Percentiles rank a stretch among this genome's conserved stretches.
These are phyloP conservation scores for Simalia tracyae DNA, from an alignment of 2,797 vertebrate genomes.

Conservation along the genomic window DNA sequence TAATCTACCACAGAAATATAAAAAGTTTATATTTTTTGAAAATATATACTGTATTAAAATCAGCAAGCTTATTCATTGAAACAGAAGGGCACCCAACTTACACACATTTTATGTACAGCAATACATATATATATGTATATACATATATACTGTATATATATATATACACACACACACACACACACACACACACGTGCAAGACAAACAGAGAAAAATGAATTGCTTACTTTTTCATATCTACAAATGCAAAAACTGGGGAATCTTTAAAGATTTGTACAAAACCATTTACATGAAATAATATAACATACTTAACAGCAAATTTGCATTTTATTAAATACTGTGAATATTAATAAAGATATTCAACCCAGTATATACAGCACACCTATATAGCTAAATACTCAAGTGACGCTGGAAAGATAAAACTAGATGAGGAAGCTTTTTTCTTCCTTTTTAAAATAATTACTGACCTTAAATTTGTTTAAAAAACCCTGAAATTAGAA, in stretches of 20 bases:
- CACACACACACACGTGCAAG: constrained; percentile 75
- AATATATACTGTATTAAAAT: constrained; percentile 86
- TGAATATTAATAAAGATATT: constrained; percentile 82
- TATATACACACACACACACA: accelerated
- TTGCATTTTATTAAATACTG: constrained; percentile 80
- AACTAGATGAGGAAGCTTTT: constrained; percentile 68
- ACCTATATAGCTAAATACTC: constrained; percentile 68
- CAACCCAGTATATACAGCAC: constrained; percentile 78
- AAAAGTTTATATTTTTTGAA: constrained; percentile 86
- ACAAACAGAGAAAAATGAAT: constrained; percentile 75
- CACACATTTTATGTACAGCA: constrained; percentile 86
- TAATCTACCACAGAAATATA: constrained; percentile 90
- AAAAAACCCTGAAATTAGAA: constrained; percentile 71
- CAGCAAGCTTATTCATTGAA: constrained; percentile 77
- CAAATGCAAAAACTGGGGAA: constrained; percentile 80
- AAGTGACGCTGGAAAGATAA: constrained; percentile 60
- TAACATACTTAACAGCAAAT: constrained; percentile 79
- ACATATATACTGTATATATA: neutral
- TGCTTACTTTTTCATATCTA: constrained; percentile 79
- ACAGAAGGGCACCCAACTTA: constrained; percentile 76
- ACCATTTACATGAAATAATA: constrained; percentile 83
- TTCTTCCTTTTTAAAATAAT: constrained; percentile 51
- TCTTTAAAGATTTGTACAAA: constrained; percentile 82
- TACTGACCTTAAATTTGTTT: constrained; percentile 50
- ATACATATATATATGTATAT: constrained; percentile 27